These are phyloP conservation scores for Panurus biarmicus DNA, from an alignment of 2,113 vertebrate genomes.

Conservation along the genomic window DNA sequence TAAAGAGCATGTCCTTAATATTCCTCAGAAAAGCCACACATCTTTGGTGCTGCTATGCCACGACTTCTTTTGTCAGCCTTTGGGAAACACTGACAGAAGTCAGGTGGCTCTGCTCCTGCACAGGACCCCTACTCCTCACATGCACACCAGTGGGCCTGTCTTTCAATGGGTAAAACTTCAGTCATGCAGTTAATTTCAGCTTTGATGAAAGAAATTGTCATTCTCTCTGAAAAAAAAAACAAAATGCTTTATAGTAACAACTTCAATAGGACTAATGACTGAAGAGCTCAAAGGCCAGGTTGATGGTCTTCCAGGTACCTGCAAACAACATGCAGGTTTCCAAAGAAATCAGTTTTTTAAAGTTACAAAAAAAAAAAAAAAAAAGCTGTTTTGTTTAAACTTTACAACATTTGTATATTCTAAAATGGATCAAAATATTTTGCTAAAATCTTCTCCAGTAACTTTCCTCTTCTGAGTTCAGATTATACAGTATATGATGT, in stretches of 20 bases:
- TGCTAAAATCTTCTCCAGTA: background rate
- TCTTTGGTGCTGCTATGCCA: background rate
- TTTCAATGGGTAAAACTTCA: background rate
- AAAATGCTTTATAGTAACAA: no score
- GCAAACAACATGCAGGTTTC: background rate
- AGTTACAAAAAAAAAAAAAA: background rate
- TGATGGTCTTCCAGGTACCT: background rate
- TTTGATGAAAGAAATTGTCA: constrained; percentile 36
- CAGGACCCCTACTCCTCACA: background rate
- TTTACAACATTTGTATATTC: background rate
- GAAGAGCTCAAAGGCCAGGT: background rate
- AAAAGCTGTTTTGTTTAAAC: background rate
- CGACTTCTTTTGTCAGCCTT: background rate
- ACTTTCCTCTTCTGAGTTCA: background rate
- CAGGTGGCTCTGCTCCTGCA: background rate
- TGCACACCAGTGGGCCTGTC: background rate
- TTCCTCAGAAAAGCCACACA: background rate
- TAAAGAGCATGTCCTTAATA: background rate
- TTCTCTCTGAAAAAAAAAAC: background rate
- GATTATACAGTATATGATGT: background rate
- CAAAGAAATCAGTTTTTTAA: background rate
- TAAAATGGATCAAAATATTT: background rate
- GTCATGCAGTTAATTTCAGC: constrained; percentile 17
- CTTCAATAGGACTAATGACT: background rate
- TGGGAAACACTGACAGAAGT: background rate